phyloP scores from a whole-genome alignment of 2,797 vertebrate species.

The Graptemys geographica region DNA sequence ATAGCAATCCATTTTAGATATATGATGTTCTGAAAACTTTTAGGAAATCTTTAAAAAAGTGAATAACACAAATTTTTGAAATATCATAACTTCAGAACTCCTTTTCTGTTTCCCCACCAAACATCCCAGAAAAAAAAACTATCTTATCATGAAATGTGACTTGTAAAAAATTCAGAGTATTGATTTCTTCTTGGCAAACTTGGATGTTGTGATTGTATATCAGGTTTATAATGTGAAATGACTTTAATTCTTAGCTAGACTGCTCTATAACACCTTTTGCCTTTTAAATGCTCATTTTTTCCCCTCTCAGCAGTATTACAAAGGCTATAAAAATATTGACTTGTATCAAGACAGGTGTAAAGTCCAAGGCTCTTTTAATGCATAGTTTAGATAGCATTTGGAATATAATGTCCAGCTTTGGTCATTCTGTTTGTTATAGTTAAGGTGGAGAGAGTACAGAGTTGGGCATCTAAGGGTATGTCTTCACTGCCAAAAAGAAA shows the following conservation, averaged over 20 bases:
- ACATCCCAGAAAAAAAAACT: background rate
- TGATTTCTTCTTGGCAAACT: background rate
- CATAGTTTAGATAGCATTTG: background rate
- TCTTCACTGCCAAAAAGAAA: background rate
- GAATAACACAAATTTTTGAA: background rate
- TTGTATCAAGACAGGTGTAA: background rate
- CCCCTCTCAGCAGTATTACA: background rate
- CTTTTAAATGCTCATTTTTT: background rate
- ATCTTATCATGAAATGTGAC: background rate
- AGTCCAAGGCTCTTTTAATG: background rate
- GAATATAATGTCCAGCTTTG: background rate
- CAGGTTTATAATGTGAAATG: background rate
- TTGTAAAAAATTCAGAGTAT: accelerated
- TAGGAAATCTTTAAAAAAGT: background rate
- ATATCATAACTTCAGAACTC: background rate
- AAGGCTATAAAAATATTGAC: background rate
- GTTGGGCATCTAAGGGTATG: background rate
- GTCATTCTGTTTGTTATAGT: background rate
- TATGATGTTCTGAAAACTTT: background rate
- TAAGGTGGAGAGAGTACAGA: background rate
- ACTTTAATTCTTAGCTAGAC: background rate
- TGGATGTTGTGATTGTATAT: background rate
- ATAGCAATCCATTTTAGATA: background rate
- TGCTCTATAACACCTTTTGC: background rate
- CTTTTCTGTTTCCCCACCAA: background rate